Evolutionary conservation across 2,113 vertebrate species (phyloP).

Genomic region (Indicator maculatus): DNA sequence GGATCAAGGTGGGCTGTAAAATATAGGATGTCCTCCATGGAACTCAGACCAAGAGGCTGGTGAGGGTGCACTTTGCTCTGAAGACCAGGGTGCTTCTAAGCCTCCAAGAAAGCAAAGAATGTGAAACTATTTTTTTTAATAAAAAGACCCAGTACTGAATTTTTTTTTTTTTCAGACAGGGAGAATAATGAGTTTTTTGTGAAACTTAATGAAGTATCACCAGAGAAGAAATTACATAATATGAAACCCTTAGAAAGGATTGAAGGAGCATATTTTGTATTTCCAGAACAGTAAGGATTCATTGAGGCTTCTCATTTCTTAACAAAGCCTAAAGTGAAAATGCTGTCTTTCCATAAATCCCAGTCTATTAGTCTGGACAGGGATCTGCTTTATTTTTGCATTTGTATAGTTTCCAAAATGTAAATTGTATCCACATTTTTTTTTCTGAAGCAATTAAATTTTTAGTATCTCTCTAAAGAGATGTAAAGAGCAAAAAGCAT

Average conservation of each 20-base stretch:
- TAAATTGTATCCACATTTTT: not conserved
- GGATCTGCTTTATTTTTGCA: not conserved
- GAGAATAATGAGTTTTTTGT: slow-evolving; percentile 20
- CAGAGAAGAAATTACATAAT: slow-evolving; percentile 34
- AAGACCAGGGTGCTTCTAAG: not conserved
- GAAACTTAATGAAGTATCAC: slow-evolving; percentile 31
- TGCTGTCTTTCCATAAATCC: not conserved
- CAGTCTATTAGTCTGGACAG: not conserved
- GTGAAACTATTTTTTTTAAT: not conserved
- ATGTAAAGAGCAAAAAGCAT: not conserved
- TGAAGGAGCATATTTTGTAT: not conserved
- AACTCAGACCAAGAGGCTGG: not conserved
- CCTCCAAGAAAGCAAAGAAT: not conserved
- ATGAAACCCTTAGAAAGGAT: slow-evolving; percentile 13
- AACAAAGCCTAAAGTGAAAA: slow-evolving; percentile 17
- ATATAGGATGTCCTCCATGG: not conserved
- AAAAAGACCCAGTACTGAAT: slow-evolving; percentile 14
- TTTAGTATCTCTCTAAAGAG: not conserved
- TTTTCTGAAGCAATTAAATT: slow-evolving; percentile 8
- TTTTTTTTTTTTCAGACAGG: not conserved
- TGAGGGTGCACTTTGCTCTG: not conserved
- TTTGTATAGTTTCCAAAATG: not conserved
- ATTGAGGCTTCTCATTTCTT: slow-evolving; percentile 4
- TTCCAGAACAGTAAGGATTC: not conserved
- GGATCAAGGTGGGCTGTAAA: not conserved